These are phyloP conservation scores for Epistrophe eligans DNA, from an alignment of 2,888 invertebrate species.

Conservation along the genomic window DNA sequence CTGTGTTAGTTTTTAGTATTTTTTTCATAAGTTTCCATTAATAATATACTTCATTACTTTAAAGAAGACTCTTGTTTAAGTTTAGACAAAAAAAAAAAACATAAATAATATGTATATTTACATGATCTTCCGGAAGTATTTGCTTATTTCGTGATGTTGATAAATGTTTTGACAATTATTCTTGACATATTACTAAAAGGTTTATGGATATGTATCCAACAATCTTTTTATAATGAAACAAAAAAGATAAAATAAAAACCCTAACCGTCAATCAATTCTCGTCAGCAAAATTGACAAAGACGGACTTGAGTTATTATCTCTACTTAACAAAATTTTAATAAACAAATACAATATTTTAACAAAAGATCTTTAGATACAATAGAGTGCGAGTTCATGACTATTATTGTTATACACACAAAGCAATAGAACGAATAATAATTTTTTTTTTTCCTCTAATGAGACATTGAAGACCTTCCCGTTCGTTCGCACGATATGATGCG, in stretches of 20 bases:
- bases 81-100: background rate
- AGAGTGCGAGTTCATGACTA: constrained; percentile 2
- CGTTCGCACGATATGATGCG: background rate
- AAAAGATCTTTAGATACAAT: background rate
- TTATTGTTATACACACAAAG: background rate
- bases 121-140: background rate
- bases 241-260: background rate
- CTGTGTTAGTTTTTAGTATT: too few species aligned
- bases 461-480: background rate
- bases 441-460: constrained; percentile 12
- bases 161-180: constrained; percentile 27
- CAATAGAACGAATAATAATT: background rate
- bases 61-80: too few species aligned
- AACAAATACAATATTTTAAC: background rate
- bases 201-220: background rate
- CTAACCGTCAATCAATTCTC: constrained; percentile 12
- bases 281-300: constrained; percentile 8
- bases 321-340: constrained; percentile 16
- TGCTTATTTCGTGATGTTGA: background rate
- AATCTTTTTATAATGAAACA: background rate
- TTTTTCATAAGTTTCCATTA: too few species aligned
- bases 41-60: too few species aligned
- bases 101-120: background rate
- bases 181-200: background rate
- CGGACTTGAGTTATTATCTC: constrained; percentile 1